These are phyloP conservation scores for Melanostigma gelatinosum DNA, from an alignment of 2,113 vertebrate species.

Conservation along the genomic window DNA sequence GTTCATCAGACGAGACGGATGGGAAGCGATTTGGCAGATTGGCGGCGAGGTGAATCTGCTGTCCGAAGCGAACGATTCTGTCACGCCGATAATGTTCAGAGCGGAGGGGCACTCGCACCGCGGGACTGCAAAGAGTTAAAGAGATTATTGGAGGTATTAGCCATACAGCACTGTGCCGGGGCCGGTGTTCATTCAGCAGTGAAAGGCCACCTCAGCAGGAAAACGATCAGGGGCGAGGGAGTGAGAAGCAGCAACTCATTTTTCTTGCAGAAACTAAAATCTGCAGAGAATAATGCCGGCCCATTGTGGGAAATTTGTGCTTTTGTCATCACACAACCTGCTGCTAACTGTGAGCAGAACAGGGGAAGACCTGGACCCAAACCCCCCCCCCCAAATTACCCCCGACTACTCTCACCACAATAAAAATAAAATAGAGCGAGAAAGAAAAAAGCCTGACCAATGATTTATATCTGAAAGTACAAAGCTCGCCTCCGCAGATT, in stretches of 20 bases:
- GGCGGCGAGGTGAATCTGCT: constrained; percentile 4
- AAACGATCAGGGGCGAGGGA: constrained; percentile 8
- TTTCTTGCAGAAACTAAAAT: constrained; percentile 23
- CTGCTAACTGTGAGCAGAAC: constrained; percentile 36
- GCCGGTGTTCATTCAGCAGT: constrained; percentile 47
- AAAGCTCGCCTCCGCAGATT: constrained; percentile 19
- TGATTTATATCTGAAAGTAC: neutral
- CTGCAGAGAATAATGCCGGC: constrained; percentile 35
- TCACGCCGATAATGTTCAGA: neutral
- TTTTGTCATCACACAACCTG: constrained; percentile 42
- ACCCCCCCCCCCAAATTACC: neutral
- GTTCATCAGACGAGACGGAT: constrained; percentile 13
- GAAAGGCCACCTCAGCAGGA: constrained; percentile 63
- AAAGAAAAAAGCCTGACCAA: neutral
- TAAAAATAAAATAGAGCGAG: neutral
- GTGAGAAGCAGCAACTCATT: neutral
- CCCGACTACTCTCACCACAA: neutral
- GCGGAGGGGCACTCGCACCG: neutral
- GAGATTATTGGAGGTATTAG: constrained; percentile 64
- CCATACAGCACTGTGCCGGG: constrained; percentile 21
- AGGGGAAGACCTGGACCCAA: neutral
- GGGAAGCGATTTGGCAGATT: constrained; percentile 4
- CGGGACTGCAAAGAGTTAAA: constrained; percentile 47
- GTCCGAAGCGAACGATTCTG: constrained; percentile 1
- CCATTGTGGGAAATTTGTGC: constrained; percentile 55